Conservation (phyloP, 30 jellyfish, hydroid and myxozoan species). For the Rhopilema esculentum region DNA sequence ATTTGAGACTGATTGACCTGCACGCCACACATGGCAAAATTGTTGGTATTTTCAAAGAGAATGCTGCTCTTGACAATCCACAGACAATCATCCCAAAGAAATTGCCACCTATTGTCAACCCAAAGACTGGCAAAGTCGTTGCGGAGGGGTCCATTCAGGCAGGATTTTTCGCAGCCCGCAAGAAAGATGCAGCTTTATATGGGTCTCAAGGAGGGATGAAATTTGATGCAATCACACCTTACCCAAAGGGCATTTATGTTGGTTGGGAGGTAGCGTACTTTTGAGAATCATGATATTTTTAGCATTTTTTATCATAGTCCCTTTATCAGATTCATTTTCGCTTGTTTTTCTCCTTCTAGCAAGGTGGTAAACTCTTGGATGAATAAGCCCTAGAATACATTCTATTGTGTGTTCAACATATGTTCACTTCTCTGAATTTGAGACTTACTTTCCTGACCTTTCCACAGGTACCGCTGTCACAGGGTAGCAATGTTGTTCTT, state of each 20-base stretch:
- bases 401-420: background rate
- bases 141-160: conserved; percentile 60
- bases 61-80: conserved; percentile 43
- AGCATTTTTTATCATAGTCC: background rate
- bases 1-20: conserved; percentile 40
- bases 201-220: conserved; percentile 53
- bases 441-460: no score
- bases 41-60: conserved; percentile 51
- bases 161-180: conserved; percentile 50
- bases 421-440: no score
- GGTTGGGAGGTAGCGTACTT: conserved; percentile 62
- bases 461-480: conserved; percentile 49
- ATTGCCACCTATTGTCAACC: conserved; percentile 49
- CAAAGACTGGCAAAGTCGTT: conserved; percentile 33
- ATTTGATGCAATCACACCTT: conserved; percentile 33
- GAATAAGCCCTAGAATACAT: background rate
- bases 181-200: conserved; percentile 21
- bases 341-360: no score
- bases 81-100: conserved; percentile 57
- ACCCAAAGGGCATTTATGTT: conserved; percentile 42
- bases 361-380: no score
- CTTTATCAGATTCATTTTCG: no score
- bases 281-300: background rate
- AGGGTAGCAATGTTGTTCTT: conserved; percentile 28
- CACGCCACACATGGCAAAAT: conserved; percentile 62